Evolutionary conservation across 2,113 vertebrate genomes (phyloP), one percentile per base, ranked within the genome.

Genomic region (Sclerurus mexicanus): DNA sequence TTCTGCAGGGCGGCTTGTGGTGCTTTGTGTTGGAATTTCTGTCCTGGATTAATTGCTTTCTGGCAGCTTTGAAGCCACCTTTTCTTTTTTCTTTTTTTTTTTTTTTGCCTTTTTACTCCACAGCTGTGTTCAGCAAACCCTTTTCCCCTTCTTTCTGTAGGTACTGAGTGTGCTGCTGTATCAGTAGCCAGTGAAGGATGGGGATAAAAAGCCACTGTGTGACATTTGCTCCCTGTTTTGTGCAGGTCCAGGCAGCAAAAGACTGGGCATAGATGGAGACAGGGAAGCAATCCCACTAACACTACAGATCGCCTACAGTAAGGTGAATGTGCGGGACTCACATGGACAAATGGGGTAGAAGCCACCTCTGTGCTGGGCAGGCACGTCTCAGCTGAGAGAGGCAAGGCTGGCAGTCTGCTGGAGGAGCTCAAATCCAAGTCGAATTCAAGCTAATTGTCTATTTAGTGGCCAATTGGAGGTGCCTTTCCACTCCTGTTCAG

Each of bases 191-290:
- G 23, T 35, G 28, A 44, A 55, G 55, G 42, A 39, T 9, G 42
- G 47, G 59, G 21, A 19, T 28, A 5, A 68, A 86, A 87, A 20
- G 5, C 25, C 79, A 14, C n/a, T 0, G 0, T 37, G 76, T 95
- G 93, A 85, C 2, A 1, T 68, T 85, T 87, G 10, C n/a, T 87
- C 75, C 59, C 74, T 90, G 59, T 94, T 75, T 62, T 64, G 21
- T 78, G 31, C 88, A 99, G 99, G 99, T 90, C 98, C 99, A 6
- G 99, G 99, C 68, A 98, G 99, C 96, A 99, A 99, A 92, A 97
- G 99, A 35, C 98, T 99, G 95, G 99, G 99, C 28, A 99, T 99
- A 30, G 99, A 99, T 13, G 99, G 99, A 15, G 99, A 99, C 95
- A 97, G 99, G 90, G 99, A 99, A 95, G 99, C 99, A 7, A 98